These are phyloP conservation scores for Allophyes oxyacanthae DNA, from an alignment of 2,888 invertebrate species.

Conservation along the genomic window DNA sequence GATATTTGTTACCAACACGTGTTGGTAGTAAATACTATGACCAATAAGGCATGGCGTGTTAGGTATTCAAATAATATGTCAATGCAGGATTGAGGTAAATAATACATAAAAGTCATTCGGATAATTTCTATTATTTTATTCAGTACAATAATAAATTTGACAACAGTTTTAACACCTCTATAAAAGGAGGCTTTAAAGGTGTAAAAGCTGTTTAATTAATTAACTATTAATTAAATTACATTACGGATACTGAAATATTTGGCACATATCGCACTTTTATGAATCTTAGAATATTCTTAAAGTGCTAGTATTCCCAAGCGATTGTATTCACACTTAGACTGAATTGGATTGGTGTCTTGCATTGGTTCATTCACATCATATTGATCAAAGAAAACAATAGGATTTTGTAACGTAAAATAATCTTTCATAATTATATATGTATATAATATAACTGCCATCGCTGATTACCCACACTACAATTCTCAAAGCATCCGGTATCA, in stretches of 20 bases:
- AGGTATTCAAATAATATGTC: too few species aligned
- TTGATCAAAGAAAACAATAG: conserved; percentile 39
- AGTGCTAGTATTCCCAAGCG: conserved; percentile 13
- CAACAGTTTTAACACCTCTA: conserved; percentile 85
- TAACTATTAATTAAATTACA: conserved; percentile 69
- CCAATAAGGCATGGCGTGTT: too few species aligned
- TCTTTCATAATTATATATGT: conserved; percentile 46
- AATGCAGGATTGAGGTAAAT: conserved; percentile 8
- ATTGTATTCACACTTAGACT: conserved; percentile 20
- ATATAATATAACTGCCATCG: conserved; percentile 54
- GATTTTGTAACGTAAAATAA: conserved; percentile 44
- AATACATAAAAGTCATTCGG: conserved; percentile 61
- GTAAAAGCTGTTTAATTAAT: conserved; percentile 81
- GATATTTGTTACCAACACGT: too few species aligned
- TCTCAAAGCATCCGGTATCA: conserved; percentile 81
- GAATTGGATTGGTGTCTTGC: neutral
- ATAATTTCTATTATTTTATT: conserved; percentile 86
- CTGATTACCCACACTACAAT: conserved; percentile 65
- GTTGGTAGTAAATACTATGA: too few species aligned
- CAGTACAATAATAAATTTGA: conserved; percentile 84
- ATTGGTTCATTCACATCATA: conserved; percentile 25
- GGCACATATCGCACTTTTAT: conserved; percentile 61
- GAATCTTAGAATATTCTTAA: conserved; percentile 34
- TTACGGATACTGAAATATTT: conserved; percentile 55
- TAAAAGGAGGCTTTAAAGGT: conserved; percentile 78